A percentile compares a stretch with the other conserved stretches of the same genome.
These are phyloP conservation scores for Zoanthus sansibaricus DNA, from an alignment of 92 coral and sea anemone species.

Conservation along the genomic window DNA sequence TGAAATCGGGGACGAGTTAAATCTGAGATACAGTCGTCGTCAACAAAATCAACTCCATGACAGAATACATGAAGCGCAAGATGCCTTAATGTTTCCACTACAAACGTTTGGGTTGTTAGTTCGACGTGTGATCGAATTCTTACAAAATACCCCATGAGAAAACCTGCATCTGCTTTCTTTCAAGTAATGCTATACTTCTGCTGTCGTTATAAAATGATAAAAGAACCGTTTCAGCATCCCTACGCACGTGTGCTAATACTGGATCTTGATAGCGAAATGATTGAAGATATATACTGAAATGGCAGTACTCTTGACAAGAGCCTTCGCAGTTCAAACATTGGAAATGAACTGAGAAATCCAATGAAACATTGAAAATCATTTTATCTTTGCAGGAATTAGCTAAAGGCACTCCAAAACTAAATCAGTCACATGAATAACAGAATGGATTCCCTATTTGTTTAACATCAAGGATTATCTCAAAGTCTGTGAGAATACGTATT, in stretches of 20 bases:
- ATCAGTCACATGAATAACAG: not conserved
- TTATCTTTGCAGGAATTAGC: not conserved
- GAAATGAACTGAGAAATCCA: not conserved
- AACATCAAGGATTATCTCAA: not conserved
- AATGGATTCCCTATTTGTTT: not conserved
- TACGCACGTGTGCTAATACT: not conserved
- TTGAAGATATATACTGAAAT: not conserved
- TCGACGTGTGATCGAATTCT: not conserved
- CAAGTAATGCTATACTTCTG: not conserved
- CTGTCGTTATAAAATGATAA: not conserved
- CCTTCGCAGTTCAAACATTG: not conserved
- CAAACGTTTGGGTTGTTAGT: not conserved
- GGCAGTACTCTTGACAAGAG: not conserved
- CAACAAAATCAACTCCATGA: not conserved
- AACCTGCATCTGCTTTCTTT: not conserved
- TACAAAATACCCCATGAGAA: conserved; percentile 17
- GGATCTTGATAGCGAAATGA: not conserved
- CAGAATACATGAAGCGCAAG: conserved; percentile 7
- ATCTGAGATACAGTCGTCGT: conserved; percentile 7
- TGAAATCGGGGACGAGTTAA: conserved; percentile 23
- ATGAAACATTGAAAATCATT: not conserved
- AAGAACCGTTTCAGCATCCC: not conserved
- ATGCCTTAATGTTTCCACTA: not conserved
- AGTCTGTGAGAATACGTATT: not conserved
- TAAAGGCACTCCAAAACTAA: not conserved